Evolutionary conservation across 2,113 vertebrate species (phyloP), one percentile per base, ranked within the genome.

Genomic region (Rhegmatorhina hoffmannsi): DNA sequence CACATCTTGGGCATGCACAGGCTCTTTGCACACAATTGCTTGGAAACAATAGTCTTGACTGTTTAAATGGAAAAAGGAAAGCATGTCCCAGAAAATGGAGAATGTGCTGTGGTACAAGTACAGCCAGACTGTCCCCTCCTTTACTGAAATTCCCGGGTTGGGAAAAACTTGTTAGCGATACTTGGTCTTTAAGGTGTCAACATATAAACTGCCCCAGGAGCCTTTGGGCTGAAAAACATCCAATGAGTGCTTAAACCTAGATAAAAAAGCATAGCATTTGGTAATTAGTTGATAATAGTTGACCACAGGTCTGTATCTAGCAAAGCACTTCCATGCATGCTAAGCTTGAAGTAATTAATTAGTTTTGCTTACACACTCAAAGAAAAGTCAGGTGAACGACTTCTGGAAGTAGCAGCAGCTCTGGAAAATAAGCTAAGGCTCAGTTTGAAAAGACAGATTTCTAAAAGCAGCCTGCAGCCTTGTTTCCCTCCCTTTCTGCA

Each of bases 1-100:
- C 21, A 1, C 5, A 3, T 1, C 47, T 28, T 31, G 17, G 24
- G 15, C 10, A n/a, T 4, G 7, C 50, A 69, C 0, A 0, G 13
- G 34, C 40, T 58, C 59, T 14, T 47, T 25, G 47, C 63, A 40
- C 25, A 12, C 33, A 77, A 31, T 6, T 38, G 12, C 26, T 62
- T 7, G 7, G 1, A 50, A 53, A 25, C 31, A 15, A 19, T 10
- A 44, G 21, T 28, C 70, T 29, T 58, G 24, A 10, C 33, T 50
- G 5, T 55, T 81, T 59, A 13, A 67, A 46, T 33, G 25, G 44
- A 67, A 40, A 69, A 79, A 49, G 34, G 17, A 29, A 38, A 29
- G 43, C 56, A 31, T 11, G 13, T 8, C 26, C 36, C 2, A 8
- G 49, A 23, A 83, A 79, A 80, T 17, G 1, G 38, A 83, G 43